Conservation (phyloP, 2,113 vertebrate genomes). For the Rhineura floridana region DNA sequence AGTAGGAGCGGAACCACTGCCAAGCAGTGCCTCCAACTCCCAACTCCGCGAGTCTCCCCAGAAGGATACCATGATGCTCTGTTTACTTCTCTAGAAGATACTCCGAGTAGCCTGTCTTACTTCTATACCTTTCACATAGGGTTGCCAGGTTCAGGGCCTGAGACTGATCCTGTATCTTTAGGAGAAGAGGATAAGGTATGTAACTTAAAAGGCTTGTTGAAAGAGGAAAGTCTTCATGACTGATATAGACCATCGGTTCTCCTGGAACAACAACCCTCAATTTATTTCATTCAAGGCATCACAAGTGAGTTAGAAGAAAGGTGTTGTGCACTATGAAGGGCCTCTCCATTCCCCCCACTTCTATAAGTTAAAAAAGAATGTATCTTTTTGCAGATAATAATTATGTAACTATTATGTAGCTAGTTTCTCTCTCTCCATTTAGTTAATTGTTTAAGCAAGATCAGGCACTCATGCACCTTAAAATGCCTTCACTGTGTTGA, state of each 20-base stretch:
- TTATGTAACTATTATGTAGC: neutral
- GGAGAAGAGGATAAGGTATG: too few species aligned
- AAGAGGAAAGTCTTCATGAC: neutral
- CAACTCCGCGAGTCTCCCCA: too few species aligned
- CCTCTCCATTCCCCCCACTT: neutral
- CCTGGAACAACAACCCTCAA: neutral
- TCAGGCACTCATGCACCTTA: neutral
- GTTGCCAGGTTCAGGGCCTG: too few species aligned
- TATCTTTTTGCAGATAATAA: neutral
- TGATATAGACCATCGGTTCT: too few species aligned
- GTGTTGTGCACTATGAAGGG: neutral
- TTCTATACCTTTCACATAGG: neutral
- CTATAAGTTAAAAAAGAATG: neutral
- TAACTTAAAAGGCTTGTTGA: too few species aligned
- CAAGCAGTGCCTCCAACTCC: too few species aligned
- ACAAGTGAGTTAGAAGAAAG: neutral
- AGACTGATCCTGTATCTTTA: too few species aligned
- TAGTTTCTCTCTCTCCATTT: neutral
- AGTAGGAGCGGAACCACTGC: too few species aligned
- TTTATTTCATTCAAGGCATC: neutral
- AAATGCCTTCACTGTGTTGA: neutral
- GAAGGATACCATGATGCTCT: too few species aligned
- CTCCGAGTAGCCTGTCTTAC: neutral
- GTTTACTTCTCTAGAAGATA: neutral
- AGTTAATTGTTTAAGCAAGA: neutral